Evolutionary conservation across 2,888 invertebrate genomes (phyloP).

Genomic region (Sinotaia quadrata): DNA sequence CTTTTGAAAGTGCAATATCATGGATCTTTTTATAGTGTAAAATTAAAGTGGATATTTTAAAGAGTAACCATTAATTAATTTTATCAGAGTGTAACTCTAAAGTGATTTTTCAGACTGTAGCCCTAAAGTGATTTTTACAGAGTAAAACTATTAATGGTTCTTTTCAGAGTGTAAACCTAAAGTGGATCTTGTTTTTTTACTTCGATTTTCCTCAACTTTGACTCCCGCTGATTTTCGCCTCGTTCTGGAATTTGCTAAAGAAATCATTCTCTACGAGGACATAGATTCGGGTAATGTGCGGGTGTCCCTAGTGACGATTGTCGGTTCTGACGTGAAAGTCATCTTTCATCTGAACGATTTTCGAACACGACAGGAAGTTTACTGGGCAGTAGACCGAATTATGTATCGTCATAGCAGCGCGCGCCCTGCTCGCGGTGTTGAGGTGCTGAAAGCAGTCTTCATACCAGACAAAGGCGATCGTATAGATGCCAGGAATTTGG

Average conservation of each 20-base stretch:
- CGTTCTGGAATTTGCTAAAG: constrained; percentile 48
- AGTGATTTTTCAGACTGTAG: too few relatives aligned
- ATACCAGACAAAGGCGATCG: constrained; percentile 53
- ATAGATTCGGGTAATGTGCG: constrained; percentile 41
- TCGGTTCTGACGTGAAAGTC: background rate
- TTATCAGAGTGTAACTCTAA: too few relatives aligned
- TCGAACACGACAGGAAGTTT: background rate
- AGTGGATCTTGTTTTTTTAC: constrained; percentile 48
- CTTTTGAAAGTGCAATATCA: too few relatives aligned
- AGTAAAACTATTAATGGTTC: too few relatives aligned
- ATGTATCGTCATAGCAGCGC: constrained; percentile 54
- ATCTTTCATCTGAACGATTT: constrained; percentile 26
- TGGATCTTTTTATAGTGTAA: too few relatives aligned
- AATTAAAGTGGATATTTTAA: too few relatives aligned
- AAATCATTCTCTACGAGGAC: constrained; percentile 29
- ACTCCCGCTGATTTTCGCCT: constrained; percentile 49
- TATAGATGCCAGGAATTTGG: constrained; percentile 33
- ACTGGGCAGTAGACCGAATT: constrained; percentile 45
- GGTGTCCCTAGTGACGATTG: constrained; percentile 46
- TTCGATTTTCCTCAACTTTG: constrained; percentile 58
- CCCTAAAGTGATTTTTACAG: too few relatives aligned
- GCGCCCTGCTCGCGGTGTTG: constrained; percentile 56
- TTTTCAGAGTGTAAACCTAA: constrained; percentile 26
- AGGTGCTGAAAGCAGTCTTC: constrained; percentile 52
- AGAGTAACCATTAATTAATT: too few relatives aligned